phyloP scores from a whole-genome alignment of 2,113 vertebrate genomes.

The Zapus hudsonius region DNA sequence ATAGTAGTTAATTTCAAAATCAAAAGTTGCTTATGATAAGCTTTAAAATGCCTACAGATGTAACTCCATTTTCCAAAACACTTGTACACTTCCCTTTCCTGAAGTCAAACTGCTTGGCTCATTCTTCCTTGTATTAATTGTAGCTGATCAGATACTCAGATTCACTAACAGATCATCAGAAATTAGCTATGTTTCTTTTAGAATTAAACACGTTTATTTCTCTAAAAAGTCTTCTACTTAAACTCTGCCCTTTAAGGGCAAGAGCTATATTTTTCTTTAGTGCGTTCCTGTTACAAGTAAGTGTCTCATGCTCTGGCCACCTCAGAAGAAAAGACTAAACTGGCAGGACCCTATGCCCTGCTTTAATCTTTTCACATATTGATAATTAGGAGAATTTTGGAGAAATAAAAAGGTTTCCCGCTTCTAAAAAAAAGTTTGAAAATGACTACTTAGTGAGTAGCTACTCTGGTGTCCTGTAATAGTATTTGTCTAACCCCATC shows the following conservation, averaged over 20 bases:
- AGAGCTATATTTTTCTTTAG: not conserved
- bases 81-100: not conserved
- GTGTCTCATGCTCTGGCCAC: not conserved
- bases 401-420: not conserved
- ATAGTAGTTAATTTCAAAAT: not conserved
- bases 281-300: not conserved
- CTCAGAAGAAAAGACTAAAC: not conserved
- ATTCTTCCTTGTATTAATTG: not conserved
- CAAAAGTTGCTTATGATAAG: not conserved
- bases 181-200: not conserved
- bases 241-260: not conserved
- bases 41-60: not conserved
- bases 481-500: not conserved
- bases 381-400: not conserved
- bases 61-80: not conserved
- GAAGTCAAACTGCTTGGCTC: not conserved
- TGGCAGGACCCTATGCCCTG: not conserved
- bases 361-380: not conserved
- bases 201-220: not conserved
- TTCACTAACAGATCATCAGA: not conserved
- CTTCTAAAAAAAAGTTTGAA: not conserved
- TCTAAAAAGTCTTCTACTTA: not conserved
- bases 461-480: not conserved
- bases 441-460: not conserved
- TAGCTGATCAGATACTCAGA: not conserved